Evolutionary conservation across 1,140 invertebrate genomes (phyloP), one percentile per base, ranked within the genome.

Genomic region (Formica selysi): DNA sequence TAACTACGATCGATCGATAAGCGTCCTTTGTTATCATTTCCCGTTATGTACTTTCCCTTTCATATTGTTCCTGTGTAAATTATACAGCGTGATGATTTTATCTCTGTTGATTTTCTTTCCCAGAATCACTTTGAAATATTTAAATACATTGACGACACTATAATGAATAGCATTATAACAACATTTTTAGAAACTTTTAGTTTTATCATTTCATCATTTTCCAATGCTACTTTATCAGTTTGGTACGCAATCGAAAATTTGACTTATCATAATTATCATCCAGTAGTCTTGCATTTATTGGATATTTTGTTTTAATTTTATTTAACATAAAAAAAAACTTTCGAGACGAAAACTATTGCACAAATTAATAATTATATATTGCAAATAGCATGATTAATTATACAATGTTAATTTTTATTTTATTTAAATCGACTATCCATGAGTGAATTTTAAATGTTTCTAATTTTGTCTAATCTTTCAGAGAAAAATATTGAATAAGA

Each of bases 11-110:
- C 51, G 38, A 83, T 48, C 26, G 38, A 83, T 62, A 74, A 83
- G 41, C 0, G 68, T 13, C 54, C 36, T 83, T 83, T 74, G 26
- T 83, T 83, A 74, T 62, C 26, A 73, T 16, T 83, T 83, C 79
- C 68, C 4, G 26, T 19, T 19, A 13, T 7, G 3, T 11, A n/a
- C 48, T 74, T 74, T 73, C 54, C 2, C 68, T 74, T 62, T 83
- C 68, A 8, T 22, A 81, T 81, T 32, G 19, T 74, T 22, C 48
- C 70, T 41, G 64, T 16, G 16, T 51, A 19, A 51, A 51, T 51
- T 51, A 6, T 19, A 16, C 48, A 16, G 5, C 48, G 16, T 57
- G 54, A 70, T 13, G 10, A 70, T 70, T 70, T 80, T 41, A 41
- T 68, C 65, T 54, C 13, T 38, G 1, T 54, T 70, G 36, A 54